A percentile compares a stretch with the other conserved stretches of the same genome.
Conservation (phyloP, 2,113 vertebrate species). For the Andinoacara biseriatus region DNA sequence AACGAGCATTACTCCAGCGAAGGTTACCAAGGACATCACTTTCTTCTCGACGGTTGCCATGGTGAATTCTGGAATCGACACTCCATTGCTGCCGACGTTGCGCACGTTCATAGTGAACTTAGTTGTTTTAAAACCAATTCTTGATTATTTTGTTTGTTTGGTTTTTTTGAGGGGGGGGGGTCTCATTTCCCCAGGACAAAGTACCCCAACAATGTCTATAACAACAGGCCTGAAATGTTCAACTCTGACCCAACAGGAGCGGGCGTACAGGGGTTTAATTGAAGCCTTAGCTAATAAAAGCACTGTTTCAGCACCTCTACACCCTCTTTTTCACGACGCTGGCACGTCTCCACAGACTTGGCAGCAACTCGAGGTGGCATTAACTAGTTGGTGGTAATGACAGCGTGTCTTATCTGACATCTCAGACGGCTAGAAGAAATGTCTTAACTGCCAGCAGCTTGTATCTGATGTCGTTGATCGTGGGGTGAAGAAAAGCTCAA, state of each 20-base stretch:
- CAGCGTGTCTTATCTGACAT: slow-evolving; percentile 42
- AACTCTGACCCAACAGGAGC: not conserved
- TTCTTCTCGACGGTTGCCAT: not conserved
- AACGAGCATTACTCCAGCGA: not conserved
- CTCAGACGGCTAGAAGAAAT: slow-evolving; percentile 23
- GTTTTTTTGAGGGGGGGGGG: too few species aligned
- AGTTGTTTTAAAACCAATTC: not conserved
- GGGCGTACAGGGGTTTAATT: not conserved
- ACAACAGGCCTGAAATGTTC: not conserved
- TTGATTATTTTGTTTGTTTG: not conserved
- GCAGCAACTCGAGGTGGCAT: slow-evolving; percentile 38
- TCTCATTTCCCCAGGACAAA: not conserved
- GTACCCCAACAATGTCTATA: not conserved
- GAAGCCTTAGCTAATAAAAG: not conserved
- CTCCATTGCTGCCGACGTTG: not conserved
- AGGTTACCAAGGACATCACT: not conserved
- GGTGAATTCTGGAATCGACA: not conserved
- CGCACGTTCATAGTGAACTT: not conserved
- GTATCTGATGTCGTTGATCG: not conserved
- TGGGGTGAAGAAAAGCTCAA: not conserved
- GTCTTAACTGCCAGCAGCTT: slow-evolving; percentile 14
- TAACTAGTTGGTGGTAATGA: slow-evolving; percentile 44
- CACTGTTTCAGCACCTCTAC: not conserved
- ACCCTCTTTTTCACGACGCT: not conserved
- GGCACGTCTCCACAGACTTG: slow-evolving; percentile 3